Evolutionary conservation across 2,113 vertebrate species (phyloP).

Genomic region (Elephas maximus): DNA sequence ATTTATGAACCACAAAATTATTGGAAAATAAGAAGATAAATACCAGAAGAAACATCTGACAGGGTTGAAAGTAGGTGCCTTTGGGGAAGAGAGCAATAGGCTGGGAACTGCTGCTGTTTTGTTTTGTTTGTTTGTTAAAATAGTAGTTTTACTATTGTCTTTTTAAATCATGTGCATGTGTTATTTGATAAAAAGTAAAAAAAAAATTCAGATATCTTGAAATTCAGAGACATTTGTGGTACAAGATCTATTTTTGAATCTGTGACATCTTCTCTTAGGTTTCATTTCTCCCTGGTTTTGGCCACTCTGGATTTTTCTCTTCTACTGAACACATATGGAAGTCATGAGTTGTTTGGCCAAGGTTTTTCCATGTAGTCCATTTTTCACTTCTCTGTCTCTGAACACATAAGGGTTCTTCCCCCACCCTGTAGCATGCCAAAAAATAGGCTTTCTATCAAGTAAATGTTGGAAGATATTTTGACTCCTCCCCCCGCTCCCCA

Average conservation of each 20-base stretch:
- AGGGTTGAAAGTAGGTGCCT: not conserved
- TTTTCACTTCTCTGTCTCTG: not conserved
- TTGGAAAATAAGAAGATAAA: not conserved
- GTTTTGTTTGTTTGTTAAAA: not conserved
- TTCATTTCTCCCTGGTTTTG: not conserved
- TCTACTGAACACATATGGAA: not conserved
- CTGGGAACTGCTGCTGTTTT: not conserved
- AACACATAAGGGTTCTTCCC: not conserved
- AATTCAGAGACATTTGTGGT: not conserved
- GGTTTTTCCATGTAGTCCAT: not conserved
- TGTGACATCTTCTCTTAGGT: not conserved
- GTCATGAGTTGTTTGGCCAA: not conserved
- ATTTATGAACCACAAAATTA: not conserved
- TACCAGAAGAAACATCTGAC: not conserved
- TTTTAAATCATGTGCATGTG: not conserved
- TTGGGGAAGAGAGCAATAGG: not conserved
- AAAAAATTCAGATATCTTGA: not conserved
- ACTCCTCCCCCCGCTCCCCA: not conserved
- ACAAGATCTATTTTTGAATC: conserved; percentile 20
- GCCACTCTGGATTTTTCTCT: not conserved
- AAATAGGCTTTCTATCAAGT: not conserved
- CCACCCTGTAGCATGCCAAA: not conserved
- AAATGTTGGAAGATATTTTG: not conserved
- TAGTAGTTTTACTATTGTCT: not conserved
- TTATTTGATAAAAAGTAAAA: conserved; percentile 22